Conservation (phyloP, 2,113 vertebrate genomes). For the Columba janthina region DNA sequence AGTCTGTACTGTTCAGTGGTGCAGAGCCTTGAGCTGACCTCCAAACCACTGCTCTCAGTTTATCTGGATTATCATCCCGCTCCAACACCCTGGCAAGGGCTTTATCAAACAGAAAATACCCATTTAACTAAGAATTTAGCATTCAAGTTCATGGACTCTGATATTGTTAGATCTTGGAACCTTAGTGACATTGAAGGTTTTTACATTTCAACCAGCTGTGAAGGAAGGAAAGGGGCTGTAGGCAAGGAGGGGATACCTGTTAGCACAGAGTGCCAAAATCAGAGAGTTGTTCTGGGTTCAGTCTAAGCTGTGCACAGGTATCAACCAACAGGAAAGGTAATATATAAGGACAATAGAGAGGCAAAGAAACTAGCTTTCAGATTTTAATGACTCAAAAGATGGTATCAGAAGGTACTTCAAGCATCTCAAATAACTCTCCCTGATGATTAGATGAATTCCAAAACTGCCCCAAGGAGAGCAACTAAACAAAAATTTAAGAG, state of each 20-base stretch:
- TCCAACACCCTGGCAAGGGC: background rate
- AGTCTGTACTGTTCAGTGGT: background rate
- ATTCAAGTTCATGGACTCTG: background rate
- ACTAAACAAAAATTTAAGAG: background rate
- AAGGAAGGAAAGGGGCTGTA: background rate
- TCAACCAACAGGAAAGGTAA: background rate
- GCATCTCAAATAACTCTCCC: background rate
- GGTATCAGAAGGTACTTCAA: background rate
- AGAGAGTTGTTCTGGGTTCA: background rate
- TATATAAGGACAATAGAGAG: background rate
- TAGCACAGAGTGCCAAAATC: background rate
- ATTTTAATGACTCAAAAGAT: background rate
- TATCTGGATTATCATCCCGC: background rate
- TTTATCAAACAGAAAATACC: background rate
- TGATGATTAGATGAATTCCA: background rate
- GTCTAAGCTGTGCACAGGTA: background rate
- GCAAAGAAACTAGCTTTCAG: background rate
- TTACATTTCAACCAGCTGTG: background rate
- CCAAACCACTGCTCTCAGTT: background rate
- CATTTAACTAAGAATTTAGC: background rate
- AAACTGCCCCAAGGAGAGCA: background rate
- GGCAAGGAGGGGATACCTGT: background rate
- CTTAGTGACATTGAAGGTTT: background rate
- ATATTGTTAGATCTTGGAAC: background rate
- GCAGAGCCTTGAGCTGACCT: background rate